Base-by-base conservation (phyloP, 2,797 vertebrate genomes). In the Alosa sapidissima region DNA sequence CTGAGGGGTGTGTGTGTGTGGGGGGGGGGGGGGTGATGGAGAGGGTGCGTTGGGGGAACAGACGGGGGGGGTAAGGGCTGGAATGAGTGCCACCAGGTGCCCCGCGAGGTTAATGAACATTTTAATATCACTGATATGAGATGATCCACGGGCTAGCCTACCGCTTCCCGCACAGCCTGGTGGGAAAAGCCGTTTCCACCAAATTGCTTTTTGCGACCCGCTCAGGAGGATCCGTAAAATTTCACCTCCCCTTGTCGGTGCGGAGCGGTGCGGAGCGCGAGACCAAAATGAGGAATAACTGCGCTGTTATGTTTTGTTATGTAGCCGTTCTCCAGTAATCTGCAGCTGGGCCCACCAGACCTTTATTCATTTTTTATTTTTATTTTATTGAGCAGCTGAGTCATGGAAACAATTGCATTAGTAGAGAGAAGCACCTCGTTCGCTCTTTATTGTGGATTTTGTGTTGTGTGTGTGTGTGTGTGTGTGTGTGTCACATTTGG, bases 391-490 rank as follows among this genome's bases (percentile, higher is more conserved):
- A 49, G 75, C 47, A 36, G 47, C 86, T 85, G 84, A 88, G 89
- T 88, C 86, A 90, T 88, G 89, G 87, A 90, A 90, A 90, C 85
- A 87, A 82, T 88, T 86, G 75, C 84, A 87, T 88, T 89, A 86
- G 86, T 41, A 28, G 82, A 45, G 81, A 68, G 84, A 86, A 85
- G 86, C 87, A 86, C 78, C 86, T 87, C 85, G 82, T 87, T 85
- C 85, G 45, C 72, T 81, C 28, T 86, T 88, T 87, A 87, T 85
- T 87, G 89, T 81, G 84, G 81, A 86, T 82, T 62, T 84, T 51
- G 49, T 51, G 49, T 51, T 62, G 60, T 62, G 60, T 62, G n/a
- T 62, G n/a, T 62, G 60, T 62, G 62, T 68, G 62, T 68, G 65
- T 72, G 65, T 41, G 10, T 72, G 65, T 72, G 65, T 88, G 86